phyloP scores from a whole-genome alignment of 2,113 vertebrate species.

The Pachypanchax playfairii region DNA sequence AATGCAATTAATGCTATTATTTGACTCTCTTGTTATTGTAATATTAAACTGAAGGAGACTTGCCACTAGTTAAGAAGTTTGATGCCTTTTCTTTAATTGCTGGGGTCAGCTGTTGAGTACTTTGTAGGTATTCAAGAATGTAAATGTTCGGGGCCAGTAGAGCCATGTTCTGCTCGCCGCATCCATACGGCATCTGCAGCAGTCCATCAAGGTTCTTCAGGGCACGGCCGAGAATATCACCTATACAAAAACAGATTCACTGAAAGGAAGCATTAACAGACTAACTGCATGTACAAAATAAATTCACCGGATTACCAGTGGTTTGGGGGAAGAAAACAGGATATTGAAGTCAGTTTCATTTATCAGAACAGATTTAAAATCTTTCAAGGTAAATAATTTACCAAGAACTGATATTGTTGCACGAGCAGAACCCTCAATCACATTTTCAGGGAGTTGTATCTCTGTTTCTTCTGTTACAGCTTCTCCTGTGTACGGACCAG shows the following conservation, averaged over 20 bases:
- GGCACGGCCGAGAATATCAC: conserved; percentile 86
- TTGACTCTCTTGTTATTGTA: background rate
- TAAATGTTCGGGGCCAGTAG: conserved; percentile 89
- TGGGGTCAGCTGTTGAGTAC: conserved; percentile 84
- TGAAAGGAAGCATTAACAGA: background rate
- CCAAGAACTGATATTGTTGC: conserved; percentile 68
- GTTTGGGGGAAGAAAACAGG: background rate
- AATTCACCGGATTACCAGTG: too few species aligned
- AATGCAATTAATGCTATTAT: too few species aligned
- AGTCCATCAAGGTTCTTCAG: conserved; percentile 83
- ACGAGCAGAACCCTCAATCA: conserved; percentile 67
- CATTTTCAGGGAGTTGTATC: conserved; percentile 54
- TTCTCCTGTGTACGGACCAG: conserved; percentile 45
- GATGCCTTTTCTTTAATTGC: conserved; percentile 78
- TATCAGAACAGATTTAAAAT: background rate
- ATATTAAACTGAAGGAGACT: conserved; percentile 38
- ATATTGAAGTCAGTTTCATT: background rate
- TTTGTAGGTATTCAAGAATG: conserved; percentile 84
- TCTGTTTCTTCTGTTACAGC: conserved; percentile 50
- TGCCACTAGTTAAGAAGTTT: conserved; percentile 82
- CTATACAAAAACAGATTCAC: conserved; percentile 63
- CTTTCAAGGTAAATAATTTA: conserved; percentile 29
- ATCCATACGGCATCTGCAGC: conserved; percentile 87
- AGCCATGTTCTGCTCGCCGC: conserved; percentile 91
- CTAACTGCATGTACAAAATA: background rate